Percentiles rank a stretch among this genome's conserved stretches.
Conservation (phyloP, 2,797 vertebrate species). For the Xiphorhynchus erythropygius region DNA sequence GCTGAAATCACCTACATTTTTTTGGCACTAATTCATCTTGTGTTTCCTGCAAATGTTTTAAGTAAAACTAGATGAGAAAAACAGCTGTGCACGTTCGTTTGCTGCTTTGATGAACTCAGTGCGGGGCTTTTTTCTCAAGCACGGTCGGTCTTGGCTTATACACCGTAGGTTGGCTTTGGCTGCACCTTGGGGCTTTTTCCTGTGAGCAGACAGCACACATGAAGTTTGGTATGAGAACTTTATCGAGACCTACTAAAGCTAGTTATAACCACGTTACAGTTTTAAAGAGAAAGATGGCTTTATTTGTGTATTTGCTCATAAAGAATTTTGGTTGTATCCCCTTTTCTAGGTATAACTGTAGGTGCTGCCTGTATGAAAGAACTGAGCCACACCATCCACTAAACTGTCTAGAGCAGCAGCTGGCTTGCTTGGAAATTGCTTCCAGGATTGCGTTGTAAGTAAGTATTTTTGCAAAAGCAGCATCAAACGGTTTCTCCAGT, state of each 20-base stretch:
- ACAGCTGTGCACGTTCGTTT: not conserved
- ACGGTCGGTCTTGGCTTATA: not conserved
- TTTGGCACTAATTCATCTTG: constrained; percentile 4
- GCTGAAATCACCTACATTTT: constrained; percentile 46
- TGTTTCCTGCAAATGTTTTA: constrained; percentile 40
- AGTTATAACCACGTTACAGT: not conserved
- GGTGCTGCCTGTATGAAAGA: constrained; percentile 51
- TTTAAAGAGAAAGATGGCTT: not conserved
- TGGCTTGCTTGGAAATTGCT: constrained; percentile 1
- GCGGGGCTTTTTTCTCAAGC: not conserved
- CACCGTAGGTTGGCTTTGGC: not conserved
- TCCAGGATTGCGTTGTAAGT: constrained; percentile 1
- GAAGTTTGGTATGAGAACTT: not conserved
- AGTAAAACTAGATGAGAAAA: constrained; percentile 43
- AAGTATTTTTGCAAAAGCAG: constrained; percentile 25
- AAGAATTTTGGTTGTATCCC: constrained; percentile 33
- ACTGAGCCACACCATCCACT: constrained; percentile 27
- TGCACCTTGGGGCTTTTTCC: not conserved
- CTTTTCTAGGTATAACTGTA: constrained; percentile 47
- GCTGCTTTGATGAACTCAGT: not conserved
- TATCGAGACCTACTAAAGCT: not conserved
- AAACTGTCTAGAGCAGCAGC: not conserved
- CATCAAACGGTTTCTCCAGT: not conserved
- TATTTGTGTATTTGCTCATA: not conserved
- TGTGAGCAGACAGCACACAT: not conserved